Evolutionary conservation across 92 coral and sea anemone genomes (phyloP), one percentile per base, ranked within the genome.

Genomic region (Pocillopora grandis): DNA sequence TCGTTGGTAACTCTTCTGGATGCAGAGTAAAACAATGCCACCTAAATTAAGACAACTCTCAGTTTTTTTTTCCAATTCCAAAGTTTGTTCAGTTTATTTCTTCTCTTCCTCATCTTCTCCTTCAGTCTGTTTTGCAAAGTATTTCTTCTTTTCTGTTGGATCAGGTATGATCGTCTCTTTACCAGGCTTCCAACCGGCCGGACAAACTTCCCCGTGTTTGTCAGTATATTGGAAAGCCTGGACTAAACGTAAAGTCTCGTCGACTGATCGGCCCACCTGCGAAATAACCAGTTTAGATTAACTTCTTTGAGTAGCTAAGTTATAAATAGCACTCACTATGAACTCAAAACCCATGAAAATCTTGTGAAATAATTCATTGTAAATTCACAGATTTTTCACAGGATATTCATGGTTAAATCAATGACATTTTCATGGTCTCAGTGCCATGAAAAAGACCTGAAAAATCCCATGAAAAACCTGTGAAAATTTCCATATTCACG

Each of bases 101-200:
- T 66, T 36, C 18, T 59, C 58, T 57, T 42, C 23, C 66, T 42
- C 49, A 21, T 79, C 62, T 20, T 84, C 90, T 31, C 87, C 72
- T 62, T 93, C 93, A 27, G 89, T 95, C 64, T 94, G 99, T 76
- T 96, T 96, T 58, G 92, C 89, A 66, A 96, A 96, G 90, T 96
- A 96, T 49, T 96, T 92, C 77, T 85, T 88, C 85, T 96, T 96
- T 87, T 96, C 92, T 37, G 93, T 96, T 9, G 99, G 99, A 77
- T 96, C 99, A 16, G 99, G 99, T 49, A 96, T 95, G 58, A 96
- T 96, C 62, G 99, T 96, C 87, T 96, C 99, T 80, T 92, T 91
- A 31, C 99, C 99, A 80, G 99, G 99, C 85, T 96, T 96, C 99
- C 99, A 96, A n/a, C 99, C 99, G 0, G 99, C 99, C 4, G 99